phyloP scores from a whole-genome alignment of 2,797 vertebrate genomes.

The Mus minutoides region DNA sequence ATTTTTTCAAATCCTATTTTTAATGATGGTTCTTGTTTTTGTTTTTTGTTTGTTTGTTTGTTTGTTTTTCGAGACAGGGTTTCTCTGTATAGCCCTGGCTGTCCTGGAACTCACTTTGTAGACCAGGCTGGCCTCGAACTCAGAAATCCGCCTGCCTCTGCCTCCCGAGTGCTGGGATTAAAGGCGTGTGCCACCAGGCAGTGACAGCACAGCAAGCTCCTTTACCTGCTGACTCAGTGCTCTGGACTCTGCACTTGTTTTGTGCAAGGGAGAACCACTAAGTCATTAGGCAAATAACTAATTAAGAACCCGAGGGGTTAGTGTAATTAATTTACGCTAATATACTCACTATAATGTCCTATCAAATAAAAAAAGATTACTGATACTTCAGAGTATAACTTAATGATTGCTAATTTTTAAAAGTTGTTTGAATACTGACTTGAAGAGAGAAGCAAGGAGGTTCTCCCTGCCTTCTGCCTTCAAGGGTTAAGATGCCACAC shows the following conservation, averaged over 20 bases:
- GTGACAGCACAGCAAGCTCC: not conserved
- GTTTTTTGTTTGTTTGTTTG: too few species aligned
- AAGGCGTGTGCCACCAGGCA: too few species aligned
- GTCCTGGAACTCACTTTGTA: too few species aligned
- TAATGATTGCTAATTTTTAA: not conserved
- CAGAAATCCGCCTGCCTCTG: too few species aligned
- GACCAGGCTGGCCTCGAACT: too few species aligned
- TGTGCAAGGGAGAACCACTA: not conserved
- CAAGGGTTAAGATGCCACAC: not conserved
- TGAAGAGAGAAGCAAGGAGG: not conserved
- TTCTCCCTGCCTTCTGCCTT: not conserved
- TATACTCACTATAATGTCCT: not conserved
- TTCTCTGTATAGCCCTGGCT: too few species aligned
- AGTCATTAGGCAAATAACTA: not conserved
- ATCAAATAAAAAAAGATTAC: not conserved
- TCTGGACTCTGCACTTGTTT: not conserved
- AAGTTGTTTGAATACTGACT: not conserved
- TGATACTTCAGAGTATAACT: not conserved
- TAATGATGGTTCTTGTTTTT: too few species aligned
- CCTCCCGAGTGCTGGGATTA: too few species aligned
- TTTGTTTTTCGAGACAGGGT: too few species aligned
- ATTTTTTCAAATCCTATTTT: too few species aligned
- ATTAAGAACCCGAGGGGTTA: not conserved
- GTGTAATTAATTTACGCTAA: not conserved
- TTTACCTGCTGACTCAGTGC: not conserved